Base-by-base conservation (phyloP, 2,797 vertebrate genomes). In the Phataginus tetradactyla region DNA sequence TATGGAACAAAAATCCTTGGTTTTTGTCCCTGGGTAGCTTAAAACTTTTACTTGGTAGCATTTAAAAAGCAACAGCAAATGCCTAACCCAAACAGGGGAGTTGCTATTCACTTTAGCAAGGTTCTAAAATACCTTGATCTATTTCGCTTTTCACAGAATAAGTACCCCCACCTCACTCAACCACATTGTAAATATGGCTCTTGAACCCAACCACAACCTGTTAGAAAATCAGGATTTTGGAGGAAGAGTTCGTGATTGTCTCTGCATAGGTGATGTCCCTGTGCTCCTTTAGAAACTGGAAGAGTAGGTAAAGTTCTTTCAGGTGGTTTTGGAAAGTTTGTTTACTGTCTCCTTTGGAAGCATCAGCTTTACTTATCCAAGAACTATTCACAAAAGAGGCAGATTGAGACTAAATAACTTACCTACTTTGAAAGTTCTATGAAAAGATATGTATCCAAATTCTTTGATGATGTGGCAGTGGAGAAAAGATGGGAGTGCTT, bases 201-300 rank as follows among this genome's bases (percentile, higher is more conserved):
- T 39, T 91, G 29, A 94, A 63, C 32, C 27, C 14, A 83, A 86
- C 61, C 21, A 64, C 11, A 75, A 69, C 37, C 13, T 94, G 11
- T 66, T 85, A 61, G 42, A 84, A 86, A 79, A 89, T 63, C 77
- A 77, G 51, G 34, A 90, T 39, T 96, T 96, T 57, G 14, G n/a
- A 93, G 55, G 42, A 80, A 96, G 61, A 72, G 7, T 84, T 63
- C 61, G 5, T 68, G 21, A 25, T 42, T 57, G 8, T 23, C 63
- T 72, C 61, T 91, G 17, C 45, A 32, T 57, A 80, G 71, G 51
- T 92, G 90, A 34, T 51, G 42, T 37, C 13, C 17, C 4, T 55
- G 5, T 49, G n/a, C 10, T 91, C 25, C 29, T 80, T 95, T 90
- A 84, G 42, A 80, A 93, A 72, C 32, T 37, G 14, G 17, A 90